Conservation (phyloP, 2,888 invertebrate genomes). For the Dusona sp. region DNA sequence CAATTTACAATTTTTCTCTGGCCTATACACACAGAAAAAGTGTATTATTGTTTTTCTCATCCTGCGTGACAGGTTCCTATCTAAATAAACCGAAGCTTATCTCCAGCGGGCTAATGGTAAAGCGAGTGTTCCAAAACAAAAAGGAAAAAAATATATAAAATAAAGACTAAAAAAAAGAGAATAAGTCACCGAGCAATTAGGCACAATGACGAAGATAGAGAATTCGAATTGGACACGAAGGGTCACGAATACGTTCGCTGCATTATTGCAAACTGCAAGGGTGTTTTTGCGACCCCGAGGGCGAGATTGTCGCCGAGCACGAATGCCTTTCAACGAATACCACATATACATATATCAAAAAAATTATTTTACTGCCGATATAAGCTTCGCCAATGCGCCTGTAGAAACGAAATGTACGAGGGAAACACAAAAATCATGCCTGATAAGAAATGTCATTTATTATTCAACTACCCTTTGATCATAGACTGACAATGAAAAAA, state of each 20-base stretch:
- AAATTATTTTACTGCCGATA: slow-evolving; percentile 42
- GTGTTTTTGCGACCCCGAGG: slow-evolving; percentile 33
- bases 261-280: slow-evolving; percentile 44
- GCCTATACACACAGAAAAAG: slow-evolving; percentile 2
- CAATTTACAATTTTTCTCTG: slow-evolving; percentile 4
- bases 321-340: slow-evolving; percentile 48
- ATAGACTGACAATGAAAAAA: neutral
- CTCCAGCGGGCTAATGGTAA: slow-evolving; percentile 28
- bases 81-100: slow-evolving; percentile 47
- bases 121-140: slow-evolving; percentile 42
- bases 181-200: slow-evolving; percentile 78
- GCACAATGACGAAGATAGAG: slow-evolving; percentile 74
- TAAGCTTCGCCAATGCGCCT: neutral
- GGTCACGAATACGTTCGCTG: slow-evolving; percentile 67
- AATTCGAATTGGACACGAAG: slow-evolving; percentile 78
- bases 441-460: slow-evolving; percentile 32
- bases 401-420: slow-evolving; percentile 3
- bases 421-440: slow-evolving; percentile 16
- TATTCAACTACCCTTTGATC: slow-evolving; percentile 1
- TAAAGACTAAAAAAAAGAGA: slow-evolving; percentile 56
- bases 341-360: slow-evolving; percentile 33
- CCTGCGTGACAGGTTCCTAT: slow-evolving; percentile 62
- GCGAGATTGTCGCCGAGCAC: slow-evolving; percentile 65
- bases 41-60: slow-evolving; percentile 46
- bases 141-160: neutral